Conservation (phyloP, 2,113 vertebrate species). For the Pteropus alecto region DNA sequence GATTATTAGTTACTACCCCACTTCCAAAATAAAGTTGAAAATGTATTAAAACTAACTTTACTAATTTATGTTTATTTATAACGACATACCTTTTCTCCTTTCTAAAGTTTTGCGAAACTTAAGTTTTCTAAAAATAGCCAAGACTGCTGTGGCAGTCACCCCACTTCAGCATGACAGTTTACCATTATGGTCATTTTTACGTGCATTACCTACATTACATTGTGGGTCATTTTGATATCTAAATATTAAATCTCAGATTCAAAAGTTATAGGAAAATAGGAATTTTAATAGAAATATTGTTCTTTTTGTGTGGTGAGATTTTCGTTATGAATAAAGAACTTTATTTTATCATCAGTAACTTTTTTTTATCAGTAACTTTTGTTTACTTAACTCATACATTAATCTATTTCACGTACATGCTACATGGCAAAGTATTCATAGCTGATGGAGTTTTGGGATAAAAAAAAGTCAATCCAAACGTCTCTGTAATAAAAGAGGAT, state of each 20-base stretch:
- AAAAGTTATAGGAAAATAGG: not conserved
- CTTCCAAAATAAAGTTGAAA: conserved; percentile 24
- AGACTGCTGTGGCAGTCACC: not conserved
- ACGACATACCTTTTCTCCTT: not conserved
- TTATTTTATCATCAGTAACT: not conserved
- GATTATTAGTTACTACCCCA: not conserved
- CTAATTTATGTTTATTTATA: not conserved
- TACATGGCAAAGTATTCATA: not conserved
- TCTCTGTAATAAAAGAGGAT: not conserved
- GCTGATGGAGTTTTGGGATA: not conserved
- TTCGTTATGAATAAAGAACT: not conserved
- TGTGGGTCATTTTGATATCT: not conserved
- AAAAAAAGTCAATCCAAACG: not conserved
- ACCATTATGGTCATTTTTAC: not conserved
- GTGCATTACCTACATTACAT: not conserved
- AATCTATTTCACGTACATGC: not conserved
- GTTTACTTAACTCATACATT: not conserved
- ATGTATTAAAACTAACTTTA: conserved; percentile 8
- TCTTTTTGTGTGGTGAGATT: not conserved
- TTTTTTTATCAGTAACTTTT: not conserved
- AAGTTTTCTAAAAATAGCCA: not conserved
- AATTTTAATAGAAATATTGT: not conserved
- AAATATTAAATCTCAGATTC: not conserved
- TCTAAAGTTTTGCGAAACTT: not conserved
- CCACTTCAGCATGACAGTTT: not conserved